These are phyloP conservation scores for Penaeus monodon DNA, from an alignment of 2,888 invertebrate species.

Conservation along the genomic window DNA sequence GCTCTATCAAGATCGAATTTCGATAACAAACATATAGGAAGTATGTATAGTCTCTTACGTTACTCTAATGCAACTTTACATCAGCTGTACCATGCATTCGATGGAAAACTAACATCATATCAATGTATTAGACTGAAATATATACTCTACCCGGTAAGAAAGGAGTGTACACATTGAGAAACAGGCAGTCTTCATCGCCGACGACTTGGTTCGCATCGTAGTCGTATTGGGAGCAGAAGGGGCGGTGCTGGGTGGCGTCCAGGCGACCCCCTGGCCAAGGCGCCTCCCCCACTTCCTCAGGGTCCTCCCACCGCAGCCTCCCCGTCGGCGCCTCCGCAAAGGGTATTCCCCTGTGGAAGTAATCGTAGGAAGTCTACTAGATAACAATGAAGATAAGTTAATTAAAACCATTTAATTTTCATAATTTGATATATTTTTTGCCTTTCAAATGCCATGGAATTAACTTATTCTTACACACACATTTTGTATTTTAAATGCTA, in stretches of 20 bases:
- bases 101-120: no score
- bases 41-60: no score
- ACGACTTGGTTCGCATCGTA: constrained; percentile 43
- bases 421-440: neutral
- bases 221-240: constrained; percentile 60
- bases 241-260: constrained; percentile 6
- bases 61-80: no score
- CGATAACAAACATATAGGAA: no score
- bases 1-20: no score
- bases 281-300: neutral
- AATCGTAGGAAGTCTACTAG: neutral
- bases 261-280: constrained; percentile 20
- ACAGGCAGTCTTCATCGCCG: constrained; percentile 59
- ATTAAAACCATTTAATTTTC: neutral
- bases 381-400: neutral
- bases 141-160: no score
- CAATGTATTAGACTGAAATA: no score
- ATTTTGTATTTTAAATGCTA: no score
- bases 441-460: no score
- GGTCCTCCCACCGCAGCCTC: constrained; percentile 1
- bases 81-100: no score
- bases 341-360: neutral
- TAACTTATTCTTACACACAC: no score
- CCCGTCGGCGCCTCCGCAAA: neutral
- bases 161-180: no score